Evolutionary conservation across 92 coral and sea anemone genomes (phyloP).

Genomic region (Anthopleura xanthogrammica): DNA sequence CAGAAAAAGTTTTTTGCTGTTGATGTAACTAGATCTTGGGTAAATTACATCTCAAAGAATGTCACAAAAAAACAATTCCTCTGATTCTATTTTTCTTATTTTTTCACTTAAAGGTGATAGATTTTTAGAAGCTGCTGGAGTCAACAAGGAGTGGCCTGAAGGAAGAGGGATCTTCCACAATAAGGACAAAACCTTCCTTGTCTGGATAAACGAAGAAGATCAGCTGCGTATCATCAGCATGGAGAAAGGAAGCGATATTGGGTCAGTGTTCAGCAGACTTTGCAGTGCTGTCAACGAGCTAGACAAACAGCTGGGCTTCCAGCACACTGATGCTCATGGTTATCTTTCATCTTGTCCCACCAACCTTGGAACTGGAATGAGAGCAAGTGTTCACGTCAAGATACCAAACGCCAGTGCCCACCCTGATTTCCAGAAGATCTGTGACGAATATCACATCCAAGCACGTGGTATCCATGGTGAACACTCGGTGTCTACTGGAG

Average conservation of each 20-base stretch:
- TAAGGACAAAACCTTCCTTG: slow-evolving; percentile 81
- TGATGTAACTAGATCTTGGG: not conserved
- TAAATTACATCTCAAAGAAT: not conserved
- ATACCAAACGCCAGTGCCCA: slow-evolving; percentile 74
- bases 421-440: slow-evolving; percentile 70
- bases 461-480: slow-evolving; percentile 88
- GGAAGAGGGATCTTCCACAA: slow-evolving; percentile 97
- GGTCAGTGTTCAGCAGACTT: slow-evolving; percentile 70
- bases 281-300: slow-evolving; percentile 67
- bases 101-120: slow-evolving; percentile 47
- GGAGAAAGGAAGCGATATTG: slow-evolving; percentile 84
- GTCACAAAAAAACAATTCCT: not conserved
- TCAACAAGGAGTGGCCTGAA: slow-evolving; percentile 90
- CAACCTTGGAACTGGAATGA: slow-evolving; percentile 83
- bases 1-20: not conserved
- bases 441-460: slow-evolving; percentile 70
- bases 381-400: slow-evolving; percentile 82
- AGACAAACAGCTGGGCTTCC: slow-evolving; percentile 66
- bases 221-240: slow-evolving; percentile 91
- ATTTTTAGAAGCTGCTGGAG: slow-evolving; percentile 85
- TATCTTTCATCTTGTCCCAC: slow-evolving; percentile 74
- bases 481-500: slow-evolving; percentile 78
- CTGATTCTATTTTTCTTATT: not conserved
- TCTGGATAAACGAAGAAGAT: slow-evolving; percentile 96
- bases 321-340: slow-evolving; percentile 55